Conservation (phyloP, 2,797 vertebrate genomes). For the Pterois miles region DNA sequence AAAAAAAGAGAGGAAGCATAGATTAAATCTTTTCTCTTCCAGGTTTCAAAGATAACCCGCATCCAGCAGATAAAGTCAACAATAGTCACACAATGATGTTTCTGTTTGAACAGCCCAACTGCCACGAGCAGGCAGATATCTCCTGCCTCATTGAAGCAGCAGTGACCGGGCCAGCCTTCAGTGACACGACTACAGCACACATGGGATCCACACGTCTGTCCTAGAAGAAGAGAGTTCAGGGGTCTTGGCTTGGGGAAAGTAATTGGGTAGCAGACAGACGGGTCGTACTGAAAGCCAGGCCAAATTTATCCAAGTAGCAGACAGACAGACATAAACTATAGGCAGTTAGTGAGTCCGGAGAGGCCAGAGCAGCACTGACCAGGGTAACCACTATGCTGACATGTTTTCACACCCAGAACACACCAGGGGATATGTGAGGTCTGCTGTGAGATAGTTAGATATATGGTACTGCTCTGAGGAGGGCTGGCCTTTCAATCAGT, state of each 20-base stretch:
- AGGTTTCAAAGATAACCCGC: not conserved
- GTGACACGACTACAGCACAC: constrained; percentile 61
- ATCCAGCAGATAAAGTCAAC: not conserved
- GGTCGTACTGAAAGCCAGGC: constrained; percentile 59
- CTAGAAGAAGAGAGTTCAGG: constrained; percentile 62
- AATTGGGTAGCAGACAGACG: constrained; percentile 75
- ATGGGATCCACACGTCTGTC: constrained; percentile 55
- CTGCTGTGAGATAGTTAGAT: constrained; percentile 35
- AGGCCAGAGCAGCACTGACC: constrained; percentile 70
- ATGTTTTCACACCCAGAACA: constrained; percentile 69
- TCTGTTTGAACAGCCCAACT: constrained; percentile 5
- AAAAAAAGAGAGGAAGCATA: not conserved
- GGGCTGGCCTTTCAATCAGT: not conserved
- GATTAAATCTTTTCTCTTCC: not conserved
- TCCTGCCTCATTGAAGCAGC: constrained; percentile 45
- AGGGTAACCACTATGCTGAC: constrained; percentile 69
- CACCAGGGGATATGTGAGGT: constrained; percentile 40
- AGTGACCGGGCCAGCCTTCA: constrained; percentile 54
- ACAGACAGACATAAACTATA: constrained; percentile 68
- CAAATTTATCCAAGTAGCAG: constrained; percentile 68
- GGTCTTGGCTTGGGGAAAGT: constrained; percentile 71
- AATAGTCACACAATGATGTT: not conserved
- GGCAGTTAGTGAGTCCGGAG: constrained; percentile 75
- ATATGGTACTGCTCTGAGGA: constrained; percentile 24
- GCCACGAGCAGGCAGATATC: constrained; percentile 30